Evolutionary conservation across 2,888 invertebrate genomes (phyloP), one percentile per base, ranked within the genome.

Genomic region (Dasysyrphus tricinctus): DNA sequence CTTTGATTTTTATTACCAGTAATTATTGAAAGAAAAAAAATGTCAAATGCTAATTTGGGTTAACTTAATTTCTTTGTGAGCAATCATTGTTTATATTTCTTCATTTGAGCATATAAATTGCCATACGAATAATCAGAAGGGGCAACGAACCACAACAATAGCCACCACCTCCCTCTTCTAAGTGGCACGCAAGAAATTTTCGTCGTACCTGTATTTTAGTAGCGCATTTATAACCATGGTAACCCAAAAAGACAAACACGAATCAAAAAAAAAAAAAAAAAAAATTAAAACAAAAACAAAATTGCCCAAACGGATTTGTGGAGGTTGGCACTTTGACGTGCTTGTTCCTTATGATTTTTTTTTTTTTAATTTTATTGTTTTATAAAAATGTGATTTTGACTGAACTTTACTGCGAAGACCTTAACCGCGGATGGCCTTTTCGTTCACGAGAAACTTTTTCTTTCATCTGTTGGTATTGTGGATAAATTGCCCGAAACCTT

Each of bases 391-490:
- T 56, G 19, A 37, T 63, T 65, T 63, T 47, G 9, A 75, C 61
- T 49, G 16, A 76, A 80, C 69, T 54, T n/a, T 39, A 11, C 69
- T 69, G 69, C 51, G 69, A 63, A 75, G 75, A 80, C 84, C 84
- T 80, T 80, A 80, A 76, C 76, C 84, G 80, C 76, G 72, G 76
- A 80, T 80, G 84, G 84, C 72, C 80, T 80, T 80, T 84, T 80
- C 57, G 19, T 75, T 73, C 3, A 51, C 16, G 37, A 54, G 37
- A 29, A 54, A 69, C 51, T 69, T 80, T 61, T 44, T 47, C n/a
- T 70, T 44, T 70, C 19, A 69, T 61, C 73, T 32, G 56, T 24
- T 24, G 37, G 9, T 14, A 14, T 69, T 59, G 44, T 76, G 80
- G 75, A 69, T 80, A 76, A 65, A 70, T 59, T 76, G 65, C 80